Evolutionary conservation across 2,888 invertebrate genomes (phyloP).

Genomic region (Mesorhabditis spiculigera): DNA sequence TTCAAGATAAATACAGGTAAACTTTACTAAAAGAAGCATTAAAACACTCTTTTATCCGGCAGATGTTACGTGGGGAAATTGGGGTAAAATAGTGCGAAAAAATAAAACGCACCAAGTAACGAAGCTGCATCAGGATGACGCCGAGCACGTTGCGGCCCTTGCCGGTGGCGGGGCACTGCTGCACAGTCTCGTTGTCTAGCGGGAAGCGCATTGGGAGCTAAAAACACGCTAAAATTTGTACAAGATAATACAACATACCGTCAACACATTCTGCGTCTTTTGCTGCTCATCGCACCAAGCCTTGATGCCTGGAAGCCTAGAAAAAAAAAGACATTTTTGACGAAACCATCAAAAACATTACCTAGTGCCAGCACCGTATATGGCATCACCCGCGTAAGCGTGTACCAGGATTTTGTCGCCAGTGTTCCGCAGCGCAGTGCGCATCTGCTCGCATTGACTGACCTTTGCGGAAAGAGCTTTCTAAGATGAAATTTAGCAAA

Average conservation of each 20-base stretch:
- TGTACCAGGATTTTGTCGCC: conserved; percentile 36
- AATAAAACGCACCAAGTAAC: conserved; percentile 10
- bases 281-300: conserved; percentile 26
- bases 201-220: conserved; percentile 27
- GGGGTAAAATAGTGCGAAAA: too few relatives aligned
- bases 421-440: conserved; percentile 33
- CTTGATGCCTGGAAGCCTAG: conserved; percentile 16
- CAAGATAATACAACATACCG: background rate
- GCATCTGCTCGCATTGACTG: conserved; percentile 27
- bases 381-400: conserved; percentile 27
- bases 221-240: background rate
- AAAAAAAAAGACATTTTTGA: conserved; percentile 5
- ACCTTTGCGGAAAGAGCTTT: conserved; percentile 30
- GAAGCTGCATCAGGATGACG: conserved; percentile 34
- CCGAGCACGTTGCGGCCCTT: conserved; percentile 34
- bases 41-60: too few relatives aligned
- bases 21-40: too few relatives aligned
- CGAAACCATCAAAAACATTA: conserved; percentile 4
- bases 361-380: conserved; percentile 27
- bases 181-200: conserved; percentile 21
- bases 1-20: too few relatives aligned
- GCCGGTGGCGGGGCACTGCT: conserved; percentile 25
- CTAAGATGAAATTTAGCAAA: conserved; percentile 11
- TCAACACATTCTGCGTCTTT: conserved; percentile 7
- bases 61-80: too few relatives aligned